Evolutionary conservation across 2,888 invertebrate genomes (phyloP), one percentile per base, ranked within the genome.

Genomic region (Tetragonula carbonaria): DNA sequence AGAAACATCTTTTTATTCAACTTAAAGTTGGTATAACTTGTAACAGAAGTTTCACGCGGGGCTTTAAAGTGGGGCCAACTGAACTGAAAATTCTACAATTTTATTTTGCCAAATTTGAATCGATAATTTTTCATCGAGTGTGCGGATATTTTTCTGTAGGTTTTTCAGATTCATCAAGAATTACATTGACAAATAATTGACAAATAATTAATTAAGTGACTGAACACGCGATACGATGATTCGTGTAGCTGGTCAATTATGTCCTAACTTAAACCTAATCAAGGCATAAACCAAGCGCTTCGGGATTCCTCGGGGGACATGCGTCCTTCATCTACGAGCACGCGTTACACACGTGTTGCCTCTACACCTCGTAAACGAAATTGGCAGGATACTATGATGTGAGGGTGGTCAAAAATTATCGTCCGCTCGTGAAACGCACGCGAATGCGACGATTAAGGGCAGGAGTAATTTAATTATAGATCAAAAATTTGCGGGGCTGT

Each of bases 391-490:
- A n/a, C 38, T 14, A 50, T 21, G 53, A 55, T 11, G 50, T 50
- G 23, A 21, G 45, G 50, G 28, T 57, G 65, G 21, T 51, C n/a
- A 67, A 62, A 74, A 83, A 83, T 84, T 74, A 82, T 76, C 59
- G 67, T 21, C 68, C 21, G 8, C 4, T 28, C 55, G 51, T 8
- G 18, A 5, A 18, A 50, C 55, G 75, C 62, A n/a, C 23, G 62
- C n/a, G 66, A 38, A 53, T 62, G 57, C 57, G 65, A 14, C 57
- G 67, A 21, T n/a, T 5, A 28, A 28, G 28, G 28, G 0, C 16
- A 45, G 21, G 14, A 76, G 45, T 88, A 87, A 87, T 88, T 87
- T 79, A 78, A 86, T 87, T 88, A 79, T 72, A 75, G 83, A 88
- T 88, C 74, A 38, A 38, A 74, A 78, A 83, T 83, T 66, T 53